Base-by-base conservation (phyloP, 2,888 invertebrate genomes). In the Mellilla xanthometata region DNA sequence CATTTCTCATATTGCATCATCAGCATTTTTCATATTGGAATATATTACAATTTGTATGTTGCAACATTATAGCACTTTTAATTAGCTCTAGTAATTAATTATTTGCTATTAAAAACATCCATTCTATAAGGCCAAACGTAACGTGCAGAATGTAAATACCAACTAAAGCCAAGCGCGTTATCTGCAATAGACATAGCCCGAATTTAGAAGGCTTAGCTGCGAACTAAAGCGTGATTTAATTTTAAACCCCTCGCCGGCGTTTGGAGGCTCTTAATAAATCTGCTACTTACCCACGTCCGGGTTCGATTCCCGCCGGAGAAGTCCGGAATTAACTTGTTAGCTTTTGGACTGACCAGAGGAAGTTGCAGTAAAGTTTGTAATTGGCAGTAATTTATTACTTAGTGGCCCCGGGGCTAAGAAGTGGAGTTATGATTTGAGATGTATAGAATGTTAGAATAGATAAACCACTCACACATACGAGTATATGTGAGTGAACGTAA, bases 191-290 rank as follows among this genome's bases (percentile, higher is more conserved):
- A 76, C 77, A 63, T 71, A 72, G 67, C 69, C 55, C 56, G 72
- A 68, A 69, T 72, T 71, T 64, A 63, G 69, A 70, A 68, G 70
- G 77, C 76, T 86, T 82, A 81, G 76, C 74, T 68, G 50, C 55
- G 67, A 79, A 81, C 80, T 76, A 77, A 79, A 71, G 65, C 79
- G 65, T 78, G 84, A 82, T 83, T 87, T 83, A 85, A 86, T 82
- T 84, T 82, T 76, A 83, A 81, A 78, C 67, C 78, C 68, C 62
- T 52, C 66, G 39, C 24, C 34, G 12, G 34, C 36, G 65, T 72
- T 75, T 73, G 71, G 73, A 78, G 75, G 78, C 86, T 81, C 79
- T 83, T 77, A 86, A 88, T 87, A 88, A 87, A 87, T 85, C 83
- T 81, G 76, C 74, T 78, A 74, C 79, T 83, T 83, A 78, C 62